Percentiles rank a stretch among this genome's conserved stretches.
Evolutionary conservation across 2,888 invertebrate genomes (phyloP).

Genomic region (Leucophenga montana): DNA sequence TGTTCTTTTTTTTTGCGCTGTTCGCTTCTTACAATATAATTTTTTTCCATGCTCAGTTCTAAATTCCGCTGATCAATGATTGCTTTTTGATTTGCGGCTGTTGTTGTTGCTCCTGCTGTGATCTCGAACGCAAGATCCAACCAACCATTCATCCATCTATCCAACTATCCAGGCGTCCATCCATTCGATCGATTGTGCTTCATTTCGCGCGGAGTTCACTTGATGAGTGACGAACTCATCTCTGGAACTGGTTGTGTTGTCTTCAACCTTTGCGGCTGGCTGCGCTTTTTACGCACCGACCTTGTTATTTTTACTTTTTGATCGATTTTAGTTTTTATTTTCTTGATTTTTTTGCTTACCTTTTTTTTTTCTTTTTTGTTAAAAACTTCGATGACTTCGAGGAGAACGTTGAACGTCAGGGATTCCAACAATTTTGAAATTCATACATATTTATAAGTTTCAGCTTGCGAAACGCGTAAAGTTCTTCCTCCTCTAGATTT

Average conservation of each 20-base stretch:
- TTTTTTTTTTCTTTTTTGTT: slow-evolving; percentile 30
- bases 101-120: slow-evolving; percentile 44
- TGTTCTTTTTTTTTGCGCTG: slow-evolving; percentile 38
- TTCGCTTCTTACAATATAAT: slow-evolving; percentile 61
- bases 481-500: slow-evolving; percentile 49
- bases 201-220: slow-evolving; percentile 23
- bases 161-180: not conserved
- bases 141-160: too few relatives aligned
- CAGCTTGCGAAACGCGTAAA: slow-evolving; percentile 58
- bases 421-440: slow-evolving; percentile 70
- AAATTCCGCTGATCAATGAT: slow-evolving; percentile 68
- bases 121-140: not conserved
- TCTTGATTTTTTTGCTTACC: slow-evolving; percentile 30
- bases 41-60: slow-evolving; percentile 58
- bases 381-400: too few relatives aligned
- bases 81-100: slow-evolving; percentile 49
- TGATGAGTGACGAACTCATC: slow-evolving; percentile 62
- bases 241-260: slow-evolving; percentile 48
- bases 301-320: slow-evolving; percentile 48
- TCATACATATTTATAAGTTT: slow-evolving; percentile 71
- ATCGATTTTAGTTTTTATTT: slow-evolving; percentile 31
- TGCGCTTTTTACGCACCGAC: slow-evolving; percentile 61
- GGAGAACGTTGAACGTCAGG: slow-evolving; percentile 52
- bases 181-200: slow-evolving; percentile 35
- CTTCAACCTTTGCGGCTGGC: slow-evolving; percentile 42